Base-by-base conservation (phyloP, 1,140 invertebrate genomes). In the Drosophila orosa region DNA sequence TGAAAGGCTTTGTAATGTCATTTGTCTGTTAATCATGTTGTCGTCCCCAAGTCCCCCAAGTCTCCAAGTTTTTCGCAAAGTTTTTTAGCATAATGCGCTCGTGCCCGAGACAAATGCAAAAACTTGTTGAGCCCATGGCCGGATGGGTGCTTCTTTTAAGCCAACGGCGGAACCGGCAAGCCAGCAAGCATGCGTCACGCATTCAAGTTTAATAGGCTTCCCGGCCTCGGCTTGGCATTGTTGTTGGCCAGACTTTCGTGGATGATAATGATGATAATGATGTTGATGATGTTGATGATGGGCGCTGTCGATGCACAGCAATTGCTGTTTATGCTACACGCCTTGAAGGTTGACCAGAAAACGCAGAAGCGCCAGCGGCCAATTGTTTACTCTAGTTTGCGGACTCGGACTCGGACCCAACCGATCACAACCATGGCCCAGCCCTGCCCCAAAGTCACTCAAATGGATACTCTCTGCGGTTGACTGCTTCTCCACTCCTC, bases 21-120 rank as follows among this genome's bases (percentile, higher is more conserved):
- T 86, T 87, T 87, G 83, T 86, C 83, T 87, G 83, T 86, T 86
- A 86, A 86, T 86, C 83, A 87, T 87, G 83, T 87, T 87, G 79
- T 82, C 79, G 76, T 87, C 75, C 76, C 50, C 19, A 83, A 89
- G 83, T 80, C 87, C 75, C 75, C 74, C 78, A 17, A 45, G 44
- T 25, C 44, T 25, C 44, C 44, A 83, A 89, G 83, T 83, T 84
- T 67, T 39, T 73, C 69, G 69, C 65, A 61, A 81, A 84, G 54
- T 79, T 89, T 77, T 52, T 87, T 74, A 68, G 83, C 84, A 87
- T 87, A 87, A 83, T 89, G 82, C 81, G 78, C 83, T 78, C 83
- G 83, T 82, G 83, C 75, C 67, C 45, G 69, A 56, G 75, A 79
- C 75, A 87, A 85, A 85, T 62, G 69, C 71, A 73, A 63, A 77